Evolutionary conservation across 2,797 vertebrate species (phyloP), one percentile per base, ranked within the genome.

Genomic region (Sebastes trivittatus): DNA sequence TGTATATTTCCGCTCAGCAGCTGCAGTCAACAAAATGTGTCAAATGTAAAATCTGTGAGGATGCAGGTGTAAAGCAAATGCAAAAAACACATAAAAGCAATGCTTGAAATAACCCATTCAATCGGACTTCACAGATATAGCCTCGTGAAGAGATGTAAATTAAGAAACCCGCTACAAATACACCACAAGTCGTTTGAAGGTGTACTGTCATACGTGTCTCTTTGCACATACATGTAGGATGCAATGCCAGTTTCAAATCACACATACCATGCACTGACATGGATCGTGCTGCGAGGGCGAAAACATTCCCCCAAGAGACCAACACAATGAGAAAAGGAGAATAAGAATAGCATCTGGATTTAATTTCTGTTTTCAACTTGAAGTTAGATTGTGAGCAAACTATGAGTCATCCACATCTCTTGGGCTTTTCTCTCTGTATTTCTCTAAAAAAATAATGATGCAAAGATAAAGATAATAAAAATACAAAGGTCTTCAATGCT

Each of bases 241-340:
- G 76, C 16, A 6, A 14, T 14, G 25, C 4, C 46, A 14, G 25
- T 49, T 30, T 25, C 27, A 13, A 4, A 46, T 54, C 42, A 55
- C 30, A 68, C 14, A 2, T 27, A 30, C 30, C 16, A 55, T 4
- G 23, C 14, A 20, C 13, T 11, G 61, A 67, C 58, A 42, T 8
- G 16, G 36, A 29, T n/a, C 1, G 2, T 1, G 13, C n/a, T 32
- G 32, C 1, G 20, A 62, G 59, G 62, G 30, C 0, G 1, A 42
- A 30, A 9, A 67, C 25, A n/a, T 63, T 78, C n/a, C 49, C 25
- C 3, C 1, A 2, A 18, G 59, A 60, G 63, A 46, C 0, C 0
- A 36, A 64, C 29, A 66, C 27, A 60, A 27, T 49, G 38, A 84
- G 59, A 82, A 20, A 34, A 49, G 20, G 7, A 68, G 49, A 73